These are phyloP conservation scores for Elysia chlorotica DNA, from an alignment of 1,140 invertebrate genomes.

Conservation along the genomic window DNA sequence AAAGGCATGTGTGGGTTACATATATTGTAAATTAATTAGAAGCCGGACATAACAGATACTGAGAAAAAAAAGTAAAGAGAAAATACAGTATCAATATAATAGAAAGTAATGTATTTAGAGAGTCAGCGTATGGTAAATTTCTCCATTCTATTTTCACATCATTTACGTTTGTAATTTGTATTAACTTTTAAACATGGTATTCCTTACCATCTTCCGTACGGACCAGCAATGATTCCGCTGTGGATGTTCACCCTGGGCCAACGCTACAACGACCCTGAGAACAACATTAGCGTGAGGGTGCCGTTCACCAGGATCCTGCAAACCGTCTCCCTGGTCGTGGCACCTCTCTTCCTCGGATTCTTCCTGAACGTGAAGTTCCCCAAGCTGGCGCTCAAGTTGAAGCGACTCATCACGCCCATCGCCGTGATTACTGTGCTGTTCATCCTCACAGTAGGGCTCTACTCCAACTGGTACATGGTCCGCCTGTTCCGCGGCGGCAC, in stretches of 20 bases:
- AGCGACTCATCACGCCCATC: conserved; percentile 68
- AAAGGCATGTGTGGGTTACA: too few relatives aligned
- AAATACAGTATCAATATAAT: too few relatives aligned
- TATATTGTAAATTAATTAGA: too few relatives aligned
- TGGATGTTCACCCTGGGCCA: conserved; percentile 94
- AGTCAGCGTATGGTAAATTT: too few relatives aligned
- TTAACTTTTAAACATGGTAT: neutral
- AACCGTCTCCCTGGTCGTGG: conserved; percentile 77
- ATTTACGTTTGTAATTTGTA: too few relatives aligned
- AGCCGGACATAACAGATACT: too few relatives aligned
- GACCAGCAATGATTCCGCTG: conserved; percentile 89
- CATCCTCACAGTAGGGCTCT: conserved; percentile 87
- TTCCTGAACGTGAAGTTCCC: conserved; percentile 66
- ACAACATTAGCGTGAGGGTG: conserved; percentile 64
- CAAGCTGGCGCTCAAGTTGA: conserved; percentile 41
- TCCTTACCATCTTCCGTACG: conserved; percentile 46
- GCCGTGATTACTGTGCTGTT: conserved; percentile 83
- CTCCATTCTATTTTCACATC: too few relatives aligned
- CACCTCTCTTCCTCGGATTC: conserved; percentile 83
- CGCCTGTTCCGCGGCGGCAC: conserved; percentile 72
- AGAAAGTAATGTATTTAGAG: too few relatives aligned
- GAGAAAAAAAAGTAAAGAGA: too few relatives aligned
- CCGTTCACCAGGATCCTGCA: conserved; percentile 81
- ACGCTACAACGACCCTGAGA: conserved; percentile 69
- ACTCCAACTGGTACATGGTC: conserved; percentile 91